These are phyloP conservation scores for Berghia stephanieae DNA, from an alignment of 1,140 invertebrate genomes.

Conservation along the genomic window DNA sequence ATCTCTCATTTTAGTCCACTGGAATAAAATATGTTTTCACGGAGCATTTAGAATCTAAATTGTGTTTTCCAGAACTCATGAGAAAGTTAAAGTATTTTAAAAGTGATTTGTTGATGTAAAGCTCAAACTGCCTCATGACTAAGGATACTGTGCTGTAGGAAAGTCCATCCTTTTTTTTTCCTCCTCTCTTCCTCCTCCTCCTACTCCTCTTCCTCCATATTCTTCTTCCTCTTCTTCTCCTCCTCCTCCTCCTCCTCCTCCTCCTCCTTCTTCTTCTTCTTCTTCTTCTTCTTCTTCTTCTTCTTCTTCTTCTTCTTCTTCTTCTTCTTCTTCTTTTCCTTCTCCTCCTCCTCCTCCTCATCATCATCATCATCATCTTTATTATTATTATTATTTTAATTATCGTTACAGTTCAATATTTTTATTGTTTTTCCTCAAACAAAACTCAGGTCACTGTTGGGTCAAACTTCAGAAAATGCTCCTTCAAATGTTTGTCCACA, in stretches of 20 bases:
- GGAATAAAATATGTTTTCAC: no score
- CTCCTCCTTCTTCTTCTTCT: not conserved
- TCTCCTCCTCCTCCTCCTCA: not conserved
- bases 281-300: not conserved
- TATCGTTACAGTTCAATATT: not conserved
- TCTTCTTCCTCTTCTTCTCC: not conserved
- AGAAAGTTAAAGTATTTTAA: no score
- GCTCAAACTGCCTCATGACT: no score
- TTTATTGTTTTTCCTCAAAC: not conserved
- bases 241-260: not conserved
- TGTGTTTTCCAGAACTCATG: no score
- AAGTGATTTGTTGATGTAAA: no score
- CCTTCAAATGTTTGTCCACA: constrained; percentile 48
- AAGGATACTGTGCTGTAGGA: no score
- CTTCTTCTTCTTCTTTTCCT: not conserved
- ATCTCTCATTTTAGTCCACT: no score
- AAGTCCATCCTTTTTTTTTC: not conserved
- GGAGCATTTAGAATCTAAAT: no score
- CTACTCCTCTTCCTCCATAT: no score
- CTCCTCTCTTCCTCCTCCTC: not conserved
- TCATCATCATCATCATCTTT: no score
- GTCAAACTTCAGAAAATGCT: constrained; percentile 20
- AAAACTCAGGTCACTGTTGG: constrained; percentile 18
- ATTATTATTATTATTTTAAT: not conserved
- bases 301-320: not conserved